These are phyloP conservation scores for Rhegmatorhina hoffmannsi DNA, from an alignment of 2,113 vertebrate species.

Conservation along the genomic window DNA sequence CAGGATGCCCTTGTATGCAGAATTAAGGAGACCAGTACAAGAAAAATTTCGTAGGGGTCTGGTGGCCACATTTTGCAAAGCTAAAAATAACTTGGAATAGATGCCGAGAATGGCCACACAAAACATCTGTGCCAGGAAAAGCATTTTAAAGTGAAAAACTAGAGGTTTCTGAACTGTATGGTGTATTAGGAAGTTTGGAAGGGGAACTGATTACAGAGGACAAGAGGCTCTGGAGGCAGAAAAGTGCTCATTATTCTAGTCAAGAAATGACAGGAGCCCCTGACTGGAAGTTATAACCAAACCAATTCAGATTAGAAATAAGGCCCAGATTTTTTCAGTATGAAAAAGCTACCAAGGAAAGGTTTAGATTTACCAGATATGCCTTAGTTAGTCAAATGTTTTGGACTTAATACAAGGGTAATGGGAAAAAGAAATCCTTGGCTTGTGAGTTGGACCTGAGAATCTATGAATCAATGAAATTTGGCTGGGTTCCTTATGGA, in stretches of 20 bases:
- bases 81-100: slow-evolving; percentile 55
- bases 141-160: slow-evolving; percentile 7
- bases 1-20: slow-evolving; percentile 44
- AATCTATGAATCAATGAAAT: slow-evolving; percentile 39
- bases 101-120: slow-evolving; percentile 24
- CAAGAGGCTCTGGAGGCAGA: not conserved
- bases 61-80: slow-evolving; percentile 40
- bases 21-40: slow-evolving; percentile 18
- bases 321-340: not conserved
- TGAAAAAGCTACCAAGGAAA: not conserved
- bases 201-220: not conserved
- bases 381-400: not conserved
- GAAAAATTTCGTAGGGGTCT: slow-evolving; percentile 1
- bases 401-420: slow-evolving; percentile 22
- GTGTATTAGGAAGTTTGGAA: slow-evolving; percentile 18
- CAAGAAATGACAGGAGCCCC: slow-evolving; percentile 2
- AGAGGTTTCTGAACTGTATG: slow-evolving; percentile 11
- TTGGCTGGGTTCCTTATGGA: not conserved
- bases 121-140: slow-evolving; percentile 49
- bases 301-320: slow-evolving; percentile 18
- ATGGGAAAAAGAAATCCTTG: not conserved
- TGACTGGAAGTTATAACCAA: not conserved
- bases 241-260: slow-evolving; percentile 32
- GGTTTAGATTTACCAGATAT: slow-evolving; percentile 28
- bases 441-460: not conserved